Evolutionary conservation across 2,113 vertebrate species (phyloP), one percentile per base, ranked within the genome.

Genomic region (Megaptera novaeangliae): DNA sequence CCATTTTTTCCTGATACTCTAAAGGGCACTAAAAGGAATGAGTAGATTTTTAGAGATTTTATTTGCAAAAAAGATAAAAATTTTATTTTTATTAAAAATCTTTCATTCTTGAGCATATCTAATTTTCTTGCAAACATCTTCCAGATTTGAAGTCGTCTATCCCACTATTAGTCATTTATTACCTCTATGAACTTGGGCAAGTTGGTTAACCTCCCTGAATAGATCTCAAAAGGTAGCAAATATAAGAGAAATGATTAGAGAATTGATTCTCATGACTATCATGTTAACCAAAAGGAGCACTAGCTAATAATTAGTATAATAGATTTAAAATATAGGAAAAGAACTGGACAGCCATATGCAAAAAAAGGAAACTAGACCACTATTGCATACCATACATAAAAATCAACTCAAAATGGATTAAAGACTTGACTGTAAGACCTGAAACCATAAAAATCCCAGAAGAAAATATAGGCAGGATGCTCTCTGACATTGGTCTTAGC

Each of bases 1-100:
- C 98, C 99, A 99, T 99, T 98, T 99, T 99, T 97, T 99, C 99
- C 96, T 99, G 99, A 97, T 99, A 99, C 25, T 99, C 99, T 95
- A 97, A 90, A 71, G 99, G 99, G 93, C 99, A 99, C 99, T 99
- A 84, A 96, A 96, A 97, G 59, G 10, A 98, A 97, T 59, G 97
- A 29, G 21, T 61, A 97, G 84, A 96, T 72, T 44, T 23, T 87
- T 27, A 21, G 21, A 91, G 87, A 92, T n/a, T 14, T 81, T 84
- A 96, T 93, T 77, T 91, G 36, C 63, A 75, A 91, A 75, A 95
- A 95, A 9, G 36, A 29, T 68, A 63, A 55, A 13, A 74, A 82
- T 59, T 78, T 89, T 41, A 78, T 91, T 95, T 92, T 94, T 57
- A 77, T 91, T 88, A 94, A 49, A 95, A 91, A 39, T 72, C 8